A percentile compares a stretch with the other conserved stretches of the same genome.
These are phyloP conservation scores for Tryphoninae sp. DNA, from an alignment of 2,888 invertebrate species.

Conservation along the genomic window DNA sequence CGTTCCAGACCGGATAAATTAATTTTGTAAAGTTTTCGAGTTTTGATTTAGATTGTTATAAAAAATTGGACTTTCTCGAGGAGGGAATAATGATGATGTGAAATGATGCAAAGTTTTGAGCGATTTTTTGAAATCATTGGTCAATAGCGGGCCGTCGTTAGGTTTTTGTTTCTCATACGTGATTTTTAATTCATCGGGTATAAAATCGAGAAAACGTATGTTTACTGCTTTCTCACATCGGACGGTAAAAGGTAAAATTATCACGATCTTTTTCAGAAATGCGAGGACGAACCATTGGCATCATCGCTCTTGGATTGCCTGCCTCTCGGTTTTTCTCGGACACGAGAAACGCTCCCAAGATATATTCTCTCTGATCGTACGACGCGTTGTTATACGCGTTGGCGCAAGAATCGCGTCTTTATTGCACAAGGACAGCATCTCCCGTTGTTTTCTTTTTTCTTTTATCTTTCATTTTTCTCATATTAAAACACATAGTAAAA, in stretches of 20 bases:
- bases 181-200: not conserved
- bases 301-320: constrained; percentile 50
- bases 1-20: no score
- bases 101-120: no score
- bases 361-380: constrained; percentile 63
- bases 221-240: not conserved
- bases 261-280: constrained; percentile 16
- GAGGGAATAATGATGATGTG: no score
- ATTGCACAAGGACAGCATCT: constrained; percentile 67
- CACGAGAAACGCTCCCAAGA: constrained; percentile 20
- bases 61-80: not conserved
- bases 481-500: constrained; percentile 24
- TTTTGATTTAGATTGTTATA: not conserved
- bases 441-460: constrained; percentile 28
- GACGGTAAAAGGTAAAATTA: constrained; percentile 18
- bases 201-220: not conserved
- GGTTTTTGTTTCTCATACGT: not conserved
- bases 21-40: no score
- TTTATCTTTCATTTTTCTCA: constrained; percentile 28
- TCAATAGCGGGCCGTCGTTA: no score
- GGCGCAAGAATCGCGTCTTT: constrained; percentile 65
- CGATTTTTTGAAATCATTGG: no score
- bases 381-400: constrained; percentile 65
- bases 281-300: constrained; percentile 31
- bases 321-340: constrained; percentile 44